Conservation (phyloP, 23 tunicate genomes). For the Trididemnum nubilum region DNA sequence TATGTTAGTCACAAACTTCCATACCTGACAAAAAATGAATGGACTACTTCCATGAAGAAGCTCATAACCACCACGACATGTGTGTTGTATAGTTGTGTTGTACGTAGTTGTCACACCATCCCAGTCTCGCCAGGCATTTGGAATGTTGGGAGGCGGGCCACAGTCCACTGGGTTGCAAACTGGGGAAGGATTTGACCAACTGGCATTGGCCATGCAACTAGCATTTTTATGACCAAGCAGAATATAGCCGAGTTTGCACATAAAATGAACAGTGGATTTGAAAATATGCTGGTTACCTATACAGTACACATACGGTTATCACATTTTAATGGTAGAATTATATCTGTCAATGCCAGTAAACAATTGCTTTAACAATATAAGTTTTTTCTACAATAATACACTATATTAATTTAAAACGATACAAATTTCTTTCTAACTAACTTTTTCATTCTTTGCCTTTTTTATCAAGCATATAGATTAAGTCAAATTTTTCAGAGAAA, state of each 20-base stretch:
- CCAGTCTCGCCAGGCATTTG: slow-evolving; percentile 26
- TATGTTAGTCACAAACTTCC: too few species aligned
- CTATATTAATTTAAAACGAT: too few species aligned
- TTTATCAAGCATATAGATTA: too few species aligned
- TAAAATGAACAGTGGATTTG: slow-evolving; percentile 40
- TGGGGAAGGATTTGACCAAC: slow-evolving; percentile 58
- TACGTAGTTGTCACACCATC: slow-evolving; percentile 37
- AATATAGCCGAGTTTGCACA: slow-evolving; percentile 67
- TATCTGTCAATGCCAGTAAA: too few species aligned
- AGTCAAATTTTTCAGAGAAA: too few species aligned
- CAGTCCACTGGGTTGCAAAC: slow-evolving; percentile 75
- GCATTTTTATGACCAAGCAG: slow-evolving; percentile 40
- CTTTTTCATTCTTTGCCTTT: too few species aligned
- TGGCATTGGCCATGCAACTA: slow-evolving; percentile 42
- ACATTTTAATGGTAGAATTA: not conserved
- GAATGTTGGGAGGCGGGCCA: slow-evolving; percentile 54
- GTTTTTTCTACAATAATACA: too few species aligned
- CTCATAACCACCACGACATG: slow-evolving; percentile 68
- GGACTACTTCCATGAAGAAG: not conserved
- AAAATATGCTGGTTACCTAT: not conserved
- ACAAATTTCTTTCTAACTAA: too few species aligned
- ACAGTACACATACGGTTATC: too few species aligned
- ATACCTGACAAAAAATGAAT: slow-evolving; percentile 5
- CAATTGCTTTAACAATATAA: too few species aligned
- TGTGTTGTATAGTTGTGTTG: slow-evolving; percentile 31